Evolutionary conservation across 1,140 invertebrate species (phyloP), one percentile per base, ranked within the genome.

Genomic region (Littorina saxatilis): DNA sequence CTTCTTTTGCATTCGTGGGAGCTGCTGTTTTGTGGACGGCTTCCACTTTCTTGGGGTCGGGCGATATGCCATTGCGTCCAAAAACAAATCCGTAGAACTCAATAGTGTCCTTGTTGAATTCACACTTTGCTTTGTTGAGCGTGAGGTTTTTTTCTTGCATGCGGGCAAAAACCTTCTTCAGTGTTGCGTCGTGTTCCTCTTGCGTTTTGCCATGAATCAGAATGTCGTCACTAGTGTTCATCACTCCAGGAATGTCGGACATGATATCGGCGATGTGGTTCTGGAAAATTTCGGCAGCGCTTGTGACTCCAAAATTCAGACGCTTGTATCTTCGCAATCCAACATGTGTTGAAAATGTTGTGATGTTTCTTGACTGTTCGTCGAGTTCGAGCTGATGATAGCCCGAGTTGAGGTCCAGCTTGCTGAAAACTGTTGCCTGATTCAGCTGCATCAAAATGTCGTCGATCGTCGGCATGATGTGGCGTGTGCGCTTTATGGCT

Each of bases 381-480:
- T 32, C 39, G 0, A 86, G 70, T 43, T 84, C 82, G 9, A 81
- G 50, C 52, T 87, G 84, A 68, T 85, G 82, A 52, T 82, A 86
- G 0, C 77, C 85, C 61, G 9, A 39, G 20, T 83, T n/a, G n/a
- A n/a, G n/a, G n/a, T n/a, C n/a, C n/a, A n/a, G n/a, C n/a, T n/a
- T n/a, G n/a, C n/a, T n/a, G 83, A 88, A 85, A 11, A 85, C 23
- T 7, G n/a, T 74, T 3, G 63, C 43, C 2, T 72, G 63, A 29
- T 87, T 83, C 47, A 90, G 35, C n/a, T 87, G 82, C 27, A 80
- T 43, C n/a, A 88, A 35, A 1, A 89, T 63, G 52, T 88, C 88
- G 58, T 90, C 87, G 1, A 88, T 68, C 7, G 85, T 88, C 7
- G 89, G 85, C n/a, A n/a, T n/a, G n/a, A n/a, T n/a, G n/a, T n/a